Percentiles rank a stretch among this genome's conserved stretches.
phyloP scores from a whole-genome alignment of 2,113 vertebrate species.

The Catagonus wagneri region DNA sequence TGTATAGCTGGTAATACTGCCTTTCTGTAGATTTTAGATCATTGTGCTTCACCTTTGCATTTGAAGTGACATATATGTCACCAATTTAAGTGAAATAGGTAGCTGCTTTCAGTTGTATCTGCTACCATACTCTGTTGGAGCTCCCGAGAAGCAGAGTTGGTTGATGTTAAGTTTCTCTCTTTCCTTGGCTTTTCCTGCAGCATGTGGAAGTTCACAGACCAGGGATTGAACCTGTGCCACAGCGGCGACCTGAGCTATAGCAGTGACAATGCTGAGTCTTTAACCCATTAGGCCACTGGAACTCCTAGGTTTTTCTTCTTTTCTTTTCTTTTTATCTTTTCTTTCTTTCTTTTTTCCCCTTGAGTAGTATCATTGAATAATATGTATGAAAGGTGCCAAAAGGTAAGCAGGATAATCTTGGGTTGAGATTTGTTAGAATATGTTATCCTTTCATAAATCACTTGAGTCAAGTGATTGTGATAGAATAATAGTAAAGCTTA shows the following conservation, averaged over 20 bases:
- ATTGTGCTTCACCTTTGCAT: neutral
- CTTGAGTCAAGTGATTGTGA: conserved; percentile 27
- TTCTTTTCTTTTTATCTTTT: neutral
- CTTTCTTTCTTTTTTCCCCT: neutral
- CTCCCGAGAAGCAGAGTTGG: neutral
- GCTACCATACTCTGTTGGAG: neutral
- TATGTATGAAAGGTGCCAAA: conserved; percentile 2
- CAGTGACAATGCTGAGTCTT: no score
- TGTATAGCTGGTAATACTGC: neutral
- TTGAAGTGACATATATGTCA: neutral
- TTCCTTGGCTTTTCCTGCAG: no score
- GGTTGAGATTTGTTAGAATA: conserved; percentile 43
- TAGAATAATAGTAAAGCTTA: neutral
- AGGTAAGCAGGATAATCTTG: conserved; percentile 29
- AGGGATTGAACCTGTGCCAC: no score
- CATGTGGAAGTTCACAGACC: no score
- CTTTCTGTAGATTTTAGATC: neutral
- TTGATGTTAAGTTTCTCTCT: neutral
- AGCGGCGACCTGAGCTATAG: no score
- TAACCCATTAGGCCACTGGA: no score
- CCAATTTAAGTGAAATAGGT: neutral
- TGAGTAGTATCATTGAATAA: neutral
- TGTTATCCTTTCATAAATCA: neutral
- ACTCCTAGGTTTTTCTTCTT: neutral
- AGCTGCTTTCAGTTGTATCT: neutral